Conservation (phyloP, 2,888 invertebrate genomes). For the Crocallis elinguaria region DNA sequence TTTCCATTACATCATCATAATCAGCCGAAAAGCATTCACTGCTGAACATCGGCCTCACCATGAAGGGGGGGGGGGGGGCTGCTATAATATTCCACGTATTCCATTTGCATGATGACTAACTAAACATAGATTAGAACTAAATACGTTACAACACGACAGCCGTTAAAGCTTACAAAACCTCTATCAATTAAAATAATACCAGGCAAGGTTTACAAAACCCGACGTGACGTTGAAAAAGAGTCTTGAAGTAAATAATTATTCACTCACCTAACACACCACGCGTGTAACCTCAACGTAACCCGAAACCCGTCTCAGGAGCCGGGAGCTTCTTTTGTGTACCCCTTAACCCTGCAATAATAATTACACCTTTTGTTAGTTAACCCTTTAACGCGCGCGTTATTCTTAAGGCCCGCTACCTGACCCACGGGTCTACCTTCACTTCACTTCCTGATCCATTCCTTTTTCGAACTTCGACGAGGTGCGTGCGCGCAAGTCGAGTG, state of each 20-base stretch:
- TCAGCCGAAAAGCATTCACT: no score
- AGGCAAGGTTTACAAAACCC: constrained; percentile 9
- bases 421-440: constrained; percentile 69
- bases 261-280: constrained; percentile 53
- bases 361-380: constrained; percentile 79
- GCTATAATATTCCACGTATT: no score
- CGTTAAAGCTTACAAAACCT: neutral
- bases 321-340: constrained; percentile 61
- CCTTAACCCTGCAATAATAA: constrained; percentile 79
- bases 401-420: constrained; percentile 82
- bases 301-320: constrained; percentile 57
- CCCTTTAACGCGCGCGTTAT: constrained; percentile 79
- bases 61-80: no score
- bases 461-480: constrained; percentile 67
- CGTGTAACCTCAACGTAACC: constrained; percentile 71
- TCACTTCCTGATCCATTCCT: constrained; percentile 82
- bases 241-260: constrained; percentile 44
- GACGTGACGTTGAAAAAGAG: constrained; percentile 26
- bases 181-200: constrained; percentile 1
- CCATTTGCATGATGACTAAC: no score
- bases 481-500: constrained; percentile 73
- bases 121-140: no score
- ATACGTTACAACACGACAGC: no score
- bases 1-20: no score
- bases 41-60: no score